A percentile compares a stretch with the other conserved stretches of the same genome.
Conservation (phyloP, 2,888 invertebrate genomes). For the Mycalesis mineus region DNA sequence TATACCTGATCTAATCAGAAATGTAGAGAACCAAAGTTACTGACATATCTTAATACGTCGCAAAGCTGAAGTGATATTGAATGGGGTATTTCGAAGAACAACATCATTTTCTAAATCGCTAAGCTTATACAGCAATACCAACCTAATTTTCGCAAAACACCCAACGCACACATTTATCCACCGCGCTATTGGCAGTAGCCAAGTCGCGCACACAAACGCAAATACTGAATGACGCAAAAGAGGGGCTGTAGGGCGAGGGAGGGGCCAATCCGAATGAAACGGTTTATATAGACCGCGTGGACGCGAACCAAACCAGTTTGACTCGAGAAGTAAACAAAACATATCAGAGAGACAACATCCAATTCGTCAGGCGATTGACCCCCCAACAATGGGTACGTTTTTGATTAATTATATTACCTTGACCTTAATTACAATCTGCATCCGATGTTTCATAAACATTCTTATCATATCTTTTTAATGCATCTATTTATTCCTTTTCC, state of each 20-base stretch:
- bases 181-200: neutral
- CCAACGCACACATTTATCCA: neutral
- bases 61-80: no score
- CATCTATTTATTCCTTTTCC: no score
- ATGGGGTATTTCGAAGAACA: no score
- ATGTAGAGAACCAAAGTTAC: no score
- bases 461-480: neutral
- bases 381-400: constrained; percentile 26
- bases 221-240: constrained; percentile 53
- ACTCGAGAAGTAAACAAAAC: constrained; percentile 60
- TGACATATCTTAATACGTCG: no score
- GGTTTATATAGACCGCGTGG: constrained; percentile 63
- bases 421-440: constrained; percentile 2
- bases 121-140: neutral
- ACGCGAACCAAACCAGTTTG: constrained; percentile 59
- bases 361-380: constrained; percentile 17
- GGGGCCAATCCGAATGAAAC: constrained; percentile 38
- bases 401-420: constrained; percentile 8
- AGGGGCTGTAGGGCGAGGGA: constrained; percentile 33
- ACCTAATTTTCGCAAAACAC: neutral
- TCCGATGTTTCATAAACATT: neutral
- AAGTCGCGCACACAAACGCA: constrained; percentile 24
- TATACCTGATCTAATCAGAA: no score
- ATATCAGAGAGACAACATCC: constrained; percentile 41
- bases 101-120: neutral